Evolutionary conservation across 2,888 invertebrate species (phyloP), one percentile per base, ranked within the genome.

Genomic region (Conops quadrifasciatus): DNA sequence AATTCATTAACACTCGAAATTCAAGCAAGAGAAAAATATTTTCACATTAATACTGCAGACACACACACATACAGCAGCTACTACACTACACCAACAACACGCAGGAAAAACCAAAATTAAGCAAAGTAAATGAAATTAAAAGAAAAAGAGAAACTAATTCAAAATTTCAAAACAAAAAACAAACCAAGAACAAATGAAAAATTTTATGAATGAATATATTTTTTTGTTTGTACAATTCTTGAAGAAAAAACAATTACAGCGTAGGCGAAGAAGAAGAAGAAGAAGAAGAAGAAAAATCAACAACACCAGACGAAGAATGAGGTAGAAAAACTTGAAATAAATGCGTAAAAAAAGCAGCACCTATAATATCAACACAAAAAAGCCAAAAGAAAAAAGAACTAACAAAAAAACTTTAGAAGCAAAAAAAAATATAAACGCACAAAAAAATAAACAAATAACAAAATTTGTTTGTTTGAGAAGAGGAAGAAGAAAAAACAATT

Each of bases 201-300:
- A 59, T 21, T 36, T 21, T 21, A 62, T 19, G 43, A 62, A 62
- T 62, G 43, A 62, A 62, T 43, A n/a, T 62, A 11, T 2, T 24
- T 26, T 56, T 56, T 24, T 36, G 4, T 36, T 36, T 9, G 9
- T 36, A 36, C 36, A 36, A 36, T 4, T 36, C 9, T 36, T n/a
- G n/a, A 59, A 59, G 49, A 49, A 49, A n/a, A 53, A 53, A 21
- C 11, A 11, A 21, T 53, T 21, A 53, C 19, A 49, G 49, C 19
- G 53, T 11, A 21, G 53, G 9, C 19, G 53, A 21, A 21, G 15
- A 11, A 53, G 19, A 53, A 21, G 53, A 19, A 53, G 21, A 53
- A 5, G 4, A 53, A 53, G 11, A 53, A 4, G 9, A 53, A 53
- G 21, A 15, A 53, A n/a, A 19, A 19, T 21, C 53, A 53, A 62